These are phyloP conservation scores for Bhutanitis thaidina DNA, from an alignment of 2,888 invertebrate genomes.

Conservation along the genomic window DNA sequence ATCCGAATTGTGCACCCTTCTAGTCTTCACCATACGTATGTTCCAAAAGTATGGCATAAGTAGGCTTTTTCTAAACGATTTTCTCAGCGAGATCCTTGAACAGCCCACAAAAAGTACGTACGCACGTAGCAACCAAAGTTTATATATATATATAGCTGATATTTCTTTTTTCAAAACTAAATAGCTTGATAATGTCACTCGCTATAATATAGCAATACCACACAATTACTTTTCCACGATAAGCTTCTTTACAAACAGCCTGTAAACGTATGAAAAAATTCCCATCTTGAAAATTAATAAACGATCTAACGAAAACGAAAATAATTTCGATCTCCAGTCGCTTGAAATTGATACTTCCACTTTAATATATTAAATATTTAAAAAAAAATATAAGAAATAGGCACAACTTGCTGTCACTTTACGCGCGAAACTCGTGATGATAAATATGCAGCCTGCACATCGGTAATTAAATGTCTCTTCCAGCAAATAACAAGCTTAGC, in stretches of 20 bases:
- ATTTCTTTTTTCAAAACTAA: neutral
- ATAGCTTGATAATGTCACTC: neutral
- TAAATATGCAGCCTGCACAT: conserved; percentile 5
- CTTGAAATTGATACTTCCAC: too few species aligned
- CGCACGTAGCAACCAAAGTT: too few species aligned
- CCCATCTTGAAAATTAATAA: conserved; percentile 52
- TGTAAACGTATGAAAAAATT: conserved; percentile 67
- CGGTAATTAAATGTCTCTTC: conserved; percentile 13
- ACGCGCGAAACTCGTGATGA: conserved; percentile 20
- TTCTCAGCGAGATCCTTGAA: neutral
- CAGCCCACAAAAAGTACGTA: too few species aligned
- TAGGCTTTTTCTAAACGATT: conserved; percentile 55
- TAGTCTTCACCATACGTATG: conserved; percentile 49
- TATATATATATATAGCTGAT: too few species aligned
- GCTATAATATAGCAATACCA: neutral
- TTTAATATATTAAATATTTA: neutral
- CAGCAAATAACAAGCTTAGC: conserved; percentile 18
- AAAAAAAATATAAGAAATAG: conserved; percentile 1
- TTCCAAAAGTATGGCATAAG: conserved; percentile 67
- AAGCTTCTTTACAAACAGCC: conserved; percentile 61
- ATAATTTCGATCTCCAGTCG: neutral
- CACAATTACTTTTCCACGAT: neutral
- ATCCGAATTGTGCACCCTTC: conserved; percentile 62
- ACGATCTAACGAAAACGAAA: neutral
- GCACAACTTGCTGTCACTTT: conserved; percentile 13